A percentile compares a stretch with the other conserved stretches of the same genome.
Conservation (phyloP, 53 echinoderm and acorn worm species). For the Astropecten irregularis region DNA sequence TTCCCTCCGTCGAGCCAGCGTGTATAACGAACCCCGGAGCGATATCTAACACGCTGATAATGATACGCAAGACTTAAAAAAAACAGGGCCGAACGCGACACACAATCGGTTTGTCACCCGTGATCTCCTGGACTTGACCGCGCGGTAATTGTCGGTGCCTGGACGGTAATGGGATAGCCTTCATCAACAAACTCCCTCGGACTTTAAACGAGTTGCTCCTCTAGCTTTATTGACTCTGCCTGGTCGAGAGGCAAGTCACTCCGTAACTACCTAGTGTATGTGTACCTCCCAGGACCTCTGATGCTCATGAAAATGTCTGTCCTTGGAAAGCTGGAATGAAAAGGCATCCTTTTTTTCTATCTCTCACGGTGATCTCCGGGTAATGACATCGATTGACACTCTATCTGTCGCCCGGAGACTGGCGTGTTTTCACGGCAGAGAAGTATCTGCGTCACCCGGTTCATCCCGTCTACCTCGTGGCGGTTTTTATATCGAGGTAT, state of each 20-base stretch:
- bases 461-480: constrained; percentile 20
- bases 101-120: too few species aligned
- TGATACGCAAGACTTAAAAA: too few species aligned
- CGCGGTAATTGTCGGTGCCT: not conserved
- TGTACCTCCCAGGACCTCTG: too few species aligned
- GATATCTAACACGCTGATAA: too few species aligned
- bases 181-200: not conserved
- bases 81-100: too few species aligned
- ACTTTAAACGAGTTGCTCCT: constrained; percentile 24
- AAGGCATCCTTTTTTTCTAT: not conserved
- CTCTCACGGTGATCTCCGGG: not conserved
- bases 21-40: too few species aligned
- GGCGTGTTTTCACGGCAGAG: constrained; percentile 29
- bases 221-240: constrained; percentile 27
- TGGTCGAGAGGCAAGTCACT: too few species aligned
- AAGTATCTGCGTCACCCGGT: not conserved
- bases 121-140: too few species aligned
- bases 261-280: too few species aligned
- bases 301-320: not conserved
- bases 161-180: constrained; percentile 27
- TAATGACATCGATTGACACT: constrained; percentile 44
- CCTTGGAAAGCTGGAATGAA: not conserved
- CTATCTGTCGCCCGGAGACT: constrained; percentile 33
- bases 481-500: too few species aligned
- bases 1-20: too few species aligned